Conservation (phyloP, 2,113 vertebrate species). For the Urocolius indicus region DNA sequence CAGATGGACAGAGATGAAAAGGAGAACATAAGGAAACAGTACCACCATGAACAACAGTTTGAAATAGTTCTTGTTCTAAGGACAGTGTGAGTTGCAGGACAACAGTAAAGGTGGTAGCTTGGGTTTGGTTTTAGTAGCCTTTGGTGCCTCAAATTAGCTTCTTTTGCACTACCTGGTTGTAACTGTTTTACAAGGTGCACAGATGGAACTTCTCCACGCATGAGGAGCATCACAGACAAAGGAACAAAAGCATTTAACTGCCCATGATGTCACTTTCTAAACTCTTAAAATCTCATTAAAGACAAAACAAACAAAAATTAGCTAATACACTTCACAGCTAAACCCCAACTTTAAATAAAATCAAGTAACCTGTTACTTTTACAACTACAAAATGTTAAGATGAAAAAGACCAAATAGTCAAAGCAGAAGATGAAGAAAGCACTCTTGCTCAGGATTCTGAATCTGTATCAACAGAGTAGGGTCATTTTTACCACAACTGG, state of each 20-base stretch:
- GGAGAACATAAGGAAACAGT: conserved; percentile 22
- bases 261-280: background rate
- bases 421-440: background rate
- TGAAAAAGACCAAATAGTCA: background rate
- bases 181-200: background rate
- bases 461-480: background rate
- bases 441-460: background rate
- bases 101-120: background rate
- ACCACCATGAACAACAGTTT: background rate
- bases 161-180: background rate
- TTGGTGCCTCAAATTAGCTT: background rate
- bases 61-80: background rate
- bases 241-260: background rate
- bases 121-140: background rate
- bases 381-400: background rate
- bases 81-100: background rate
- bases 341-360: background rate
- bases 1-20: conserved; percentile 28
- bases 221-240: background rate
- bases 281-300: background rate
- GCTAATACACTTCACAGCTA: background rate
- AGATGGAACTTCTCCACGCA: background rate
- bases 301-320: background rate
- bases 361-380: background rate
- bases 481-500: background rate